A percentile compares a stretch with the other conserved stretches of the same genome.
Evolutionary conservation across 2,797 vertebrate species (phyloP).

Genomic region (Poeciliopsis paucimaculata): DNA sequence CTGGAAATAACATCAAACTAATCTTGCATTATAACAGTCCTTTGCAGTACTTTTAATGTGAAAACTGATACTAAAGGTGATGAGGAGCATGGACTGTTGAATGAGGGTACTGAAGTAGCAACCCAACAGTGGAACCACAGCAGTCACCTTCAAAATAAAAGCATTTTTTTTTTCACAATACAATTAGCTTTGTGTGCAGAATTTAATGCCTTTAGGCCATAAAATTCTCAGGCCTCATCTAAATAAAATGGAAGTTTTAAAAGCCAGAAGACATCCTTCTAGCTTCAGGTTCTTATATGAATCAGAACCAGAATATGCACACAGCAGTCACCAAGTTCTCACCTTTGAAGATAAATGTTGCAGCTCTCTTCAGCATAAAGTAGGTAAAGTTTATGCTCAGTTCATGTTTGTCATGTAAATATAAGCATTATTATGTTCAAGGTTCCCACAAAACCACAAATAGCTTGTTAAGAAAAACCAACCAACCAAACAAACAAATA

Average conservation of each 20-base stretch:
- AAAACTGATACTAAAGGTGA: not conserved
- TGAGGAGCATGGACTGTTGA: not conserved
- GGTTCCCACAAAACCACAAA: not conserved
- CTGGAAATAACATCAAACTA: not conserved
- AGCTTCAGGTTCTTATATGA: too few species aligned
- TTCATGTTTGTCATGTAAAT: not conserved
- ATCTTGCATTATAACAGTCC: not conserved
- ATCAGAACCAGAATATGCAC: not conserved
- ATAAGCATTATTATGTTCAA: not conserved
- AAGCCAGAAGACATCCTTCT: not conserved
- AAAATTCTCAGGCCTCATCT: not conserved
- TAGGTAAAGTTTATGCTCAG: not conserved
- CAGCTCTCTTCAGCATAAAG: not conserved
- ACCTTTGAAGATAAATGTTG: not conserved
- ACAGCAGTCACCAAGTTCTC: not conserved
- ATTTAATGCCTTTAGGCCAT: not conserved
- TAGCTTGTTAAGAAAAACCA: conserved; percentile 1
- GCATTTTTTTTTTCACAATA: not conserved
- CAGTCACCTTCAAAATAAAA: not conserved
- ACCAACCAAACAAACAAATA: conserved; percentile 1
- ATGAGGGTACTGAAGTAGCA: not conserved
- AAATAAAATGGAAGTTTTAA: not conserved
- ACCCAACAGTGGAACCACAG: not conserved
- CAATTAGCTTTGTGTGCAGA: not conserved
- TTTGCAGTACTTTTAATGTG: not conserved